These are phyloP conservation scores for Poeciliopsis paucimaculata DNA, from an alignment of 2,797 vertebrate species.

Conservation along the genomic window DNA sequence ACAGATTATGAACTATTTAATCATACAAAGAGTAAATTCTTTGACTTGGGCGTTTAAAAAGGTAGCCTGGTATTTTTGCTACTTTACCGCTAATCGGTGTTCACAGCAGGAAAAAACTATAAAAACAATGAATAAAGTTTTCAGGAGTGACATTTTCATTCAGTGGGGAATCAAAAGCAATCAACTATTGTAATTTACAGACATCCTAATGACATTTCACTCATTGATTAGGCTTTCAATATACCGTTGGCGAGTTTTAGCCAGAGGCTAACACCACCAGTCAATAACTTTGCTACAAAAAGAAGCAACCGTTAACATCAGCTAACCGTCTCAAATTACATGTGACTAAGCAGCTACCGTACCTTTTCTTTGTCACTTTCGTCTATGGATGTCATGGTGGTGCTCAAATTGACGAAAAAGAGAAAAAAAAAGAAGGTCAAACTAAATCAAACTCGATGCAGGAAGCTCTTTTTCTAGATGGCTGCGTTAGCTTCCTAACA, in stretches of 20 bases:
- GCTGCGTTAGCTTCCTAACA: conserved; percentile 52
- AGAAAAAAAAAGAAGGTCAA: conserved; percentile 31
- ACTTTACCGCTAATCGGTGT: not conserved
- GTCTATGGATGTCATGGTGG: conserved; percentile 78
- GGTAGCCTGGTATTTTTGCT: not conserved
- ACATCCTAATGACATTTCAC: not conserved
- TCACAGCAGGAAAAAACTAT: not conserved
- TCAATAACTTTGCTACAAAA: conserved; percentile 39
- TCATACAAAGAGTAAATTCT: not conserved
- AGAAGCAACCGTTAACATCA: conserved; percentile 37
- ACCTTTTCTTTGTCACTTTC: conserved; percentile 82
- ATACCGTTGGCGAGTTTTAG: conserved; percentile 42
- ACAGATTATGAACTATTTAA: not conserved
- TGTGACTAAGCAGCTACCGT: conserved; percentile 2
- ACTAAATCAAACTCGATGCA: conserved; percentile 55
- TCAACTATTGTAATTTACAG: not conserved
- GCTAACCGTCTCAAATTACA: conserved; percentile 33
- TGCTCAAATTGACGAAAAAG: conserved; percentile 8
- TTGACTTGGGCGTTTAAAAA: not conserved
- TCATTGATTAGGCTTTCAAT: not conserved
- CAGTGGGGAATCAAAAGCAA: not conserved
- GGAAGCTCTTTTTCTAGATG: conserved; percentile 43
- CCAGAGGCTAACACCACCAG: conserved; percentile 37
- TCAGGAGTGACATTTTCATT: not conserved
- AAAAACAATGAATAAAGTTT: not conserved